Evolutionary conservation across 2,888 invertebrate species (phyloP).

Genomic region (Scrobipalpa atriplicella): DNA sequence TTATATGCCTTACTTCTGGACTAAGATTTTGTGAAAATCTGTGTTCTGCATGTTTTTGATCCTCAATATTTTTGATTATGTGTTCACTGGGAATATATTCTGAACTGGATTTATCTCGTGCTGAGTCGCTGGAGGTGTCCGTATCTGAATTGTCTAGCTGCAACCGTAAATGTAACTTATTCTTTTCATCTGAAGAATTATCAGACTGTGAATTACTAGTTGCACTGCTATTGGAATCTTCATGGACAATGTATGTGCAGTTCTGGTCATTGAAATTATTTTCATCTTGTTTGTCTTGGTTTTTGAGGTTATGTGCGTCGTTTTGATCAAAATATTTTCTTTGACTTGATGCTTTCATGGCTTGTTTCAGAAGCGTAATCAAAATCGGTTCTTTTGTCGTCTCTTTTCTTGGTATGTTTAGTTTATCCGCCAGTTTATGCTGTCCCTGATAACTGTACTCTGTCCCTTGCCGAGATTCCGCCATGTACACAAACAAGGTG

Average conservation of each 20-base stretch:
- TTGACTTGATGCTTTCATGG: constrained; percentile 48
- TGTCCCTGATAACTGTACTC: constrained; percentile 84
- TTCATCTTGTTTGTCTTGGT: constrained; percentile 42
- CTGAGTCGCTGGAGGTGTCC: constrained; percentile 75
- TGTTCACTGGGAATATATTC: constrained; percentile 74
- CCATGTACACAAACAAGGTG: constrained; percentile 90
- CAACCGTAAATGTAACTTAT: constrained; percentile 67
- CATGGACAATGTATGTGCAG: constrained; percentile 74
- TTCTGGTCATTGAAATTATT: constrained; percentile 64
- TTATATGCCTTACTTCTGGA: constrained; percentile 21
- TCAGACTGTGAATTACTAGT: constrained; percentile 73
- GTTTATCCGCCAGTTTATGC: constrained; percentile 57
- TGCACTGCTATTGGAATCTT: constrained; percentile 65
- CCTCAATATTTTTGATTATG: constrained; percentile 43
- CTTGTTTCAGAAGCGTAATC: constrained; percentile 60
- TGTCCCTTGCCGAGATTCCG: constrained; percentile 88
- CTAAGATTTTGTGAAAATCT: constrained; percentile 29
- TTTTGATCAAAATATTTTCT: constrained; percentile 48
- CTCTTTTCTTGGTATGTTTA: constrained; percentile 55
- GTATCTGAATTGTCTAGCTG: constrained; percentile 75
- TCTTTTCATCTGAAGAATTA: constrained; percentile 75
- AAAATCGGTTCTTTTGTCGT: constrained; percentile 64
- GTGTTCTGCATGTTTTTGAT: constrained; percentile 41
- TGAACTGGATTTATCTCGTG: constrained; percentile 68
- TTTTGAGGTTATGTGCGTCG: constrained; percentile 38